Base-by-base conservation (phyloP, 2,888 invertebrate genomes). In the Rhingia campestris region DNA sequence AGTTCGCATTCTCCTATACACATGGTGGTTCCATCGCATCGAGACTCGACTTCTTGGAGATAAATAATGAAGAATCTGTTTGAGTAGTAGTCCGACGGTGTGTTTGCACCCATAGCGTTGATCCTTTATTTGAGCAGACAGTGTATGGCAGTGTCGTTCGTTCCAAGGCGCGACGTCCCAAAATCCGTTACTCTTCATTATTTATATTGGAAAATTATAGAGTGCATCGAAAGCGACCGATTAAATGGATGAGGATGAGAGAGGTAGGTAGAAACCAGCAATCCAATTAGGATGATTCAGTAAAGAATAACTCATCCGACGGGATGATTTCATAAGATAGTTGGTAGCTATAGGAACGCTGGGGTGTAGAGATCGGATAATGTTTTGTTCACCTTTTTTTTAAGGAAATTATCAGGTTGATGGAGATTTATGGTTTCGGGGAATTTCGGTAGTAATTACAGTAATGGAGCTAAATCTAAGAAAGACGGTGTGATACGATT, bases 181-280 rank as follows among this genome's bases (percentile, higher is more conserved):
- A 41, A 39, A 61, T 53, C 82, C 79, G 73, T 69, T 79, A 80
- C 80, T 79, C 84, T 85, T 85, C 63, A 85, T 85, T 85, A 85
- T 85, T 81, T 85, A 85, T 81, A 85, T 85, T 85, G 80, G 81
- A 85, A 81, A 85, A 85, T 85, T 85, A 85, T 85, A 85, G 85
- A 85, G 85, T 85, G 80, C 84, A 84, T 84, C 80, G 74, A 74
- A 79, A 73, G 35, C 58, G 74, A 74, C 67, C 74, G 82, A 69
- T 74, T 74, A 53, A 67, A 54, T 41, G 41, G 49, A 49, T 39
- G 69, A 47, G 41, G 35, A 64, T 12, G 37, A 54, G 35, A 49
- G 33, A 22, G 22, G 22, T 56, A 73, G 77, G 73, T 53, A 56
- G 73, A 73, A 33, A 69, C 79, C 73, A 58, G 79, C 82, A 79